These are phyloP conservation scores for Thymelicus acteon DNA, from an alignment of 2,888 invertebrate species.

Conservation along the genomic window DNA sequence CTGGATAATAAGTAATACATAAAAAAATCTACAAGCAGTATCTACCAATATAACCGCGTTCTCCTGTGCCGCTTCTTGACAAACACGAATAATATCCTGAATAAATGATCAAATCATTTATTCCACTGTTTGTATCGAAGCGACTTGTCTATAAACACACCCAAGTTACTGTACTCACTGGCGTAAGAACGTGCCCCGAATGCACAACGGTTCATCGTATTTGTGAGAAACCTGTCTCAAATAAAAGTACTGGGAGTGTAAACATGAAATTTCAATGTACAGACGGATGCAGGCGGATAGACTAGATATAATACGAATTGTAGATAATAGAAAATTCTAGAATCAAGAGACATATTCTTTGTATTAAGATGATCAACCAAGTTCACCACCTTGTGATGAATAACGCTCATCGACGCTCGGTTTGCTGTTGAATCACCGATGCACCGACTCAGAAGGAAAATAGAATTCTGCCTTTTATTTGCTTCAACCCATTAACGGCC, in stretches of 20 bases:
- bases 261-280: constrained; percentile 7
- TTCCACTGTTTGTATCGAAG: not conserved
- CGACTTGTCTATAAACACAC: constrained; percentile 5
- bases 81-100: not conserved
- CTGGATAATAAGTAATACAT: too few relatives aligned
- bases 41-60: not conserved
- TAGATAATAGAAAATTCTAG: too few relatives aligned
- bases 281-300: not conserved
- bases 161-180: not conserved
- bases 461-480: too few relatives aligned
- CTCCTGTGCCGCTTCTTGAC: not conserved
- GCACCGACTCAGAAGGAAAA: too few relatives aligned
- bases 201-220: not conserved
- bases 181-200: constrained; percentile 16
- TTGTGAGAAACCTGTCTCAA: constrained; percentile 15
- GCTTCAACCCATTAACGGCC: too few relatives aligned
- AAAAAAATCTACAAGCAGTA: too few relatives aligned
- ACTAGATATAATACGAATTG: too few relatives aligned
- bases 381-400: too few relatives aligned
- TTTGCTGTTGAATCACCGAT: too few relatives aligned
- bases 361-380: too few relatives aligned
- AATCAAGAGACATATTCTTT: too few relatives aligned
- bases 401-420: too few relatives aligned
- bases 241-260: not conserved
- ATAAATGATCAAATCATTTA: not conserved